A percentile compares a stretch with the other conserved stretches of the same genome.
phyloP scores from a whole-genome alignment of 2,113 vertebrate species.

The Erythrolamprus reginae region DNA sequence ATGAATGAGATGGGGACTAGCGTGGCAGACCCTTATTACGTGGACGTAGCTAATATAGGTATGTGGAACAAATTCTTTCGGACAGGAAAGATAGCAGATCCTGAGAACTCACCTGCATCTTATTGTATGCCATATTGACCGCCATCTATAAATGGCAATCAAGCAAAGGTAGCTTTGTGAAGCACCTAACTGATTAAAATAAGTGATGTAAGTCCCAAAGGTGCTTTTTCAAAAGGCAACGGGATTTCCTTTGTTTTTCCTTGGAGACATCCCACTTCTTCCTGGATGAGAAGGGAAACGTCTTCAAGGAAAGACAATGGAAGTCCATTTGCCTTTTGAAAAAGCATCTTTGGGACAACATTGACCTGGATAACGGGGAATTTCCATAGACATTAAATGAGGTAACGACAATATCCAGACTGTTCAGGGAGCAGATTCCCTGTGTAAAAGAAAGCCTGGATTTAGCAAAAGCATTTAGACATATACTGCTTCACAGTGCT shows the following conservation, averaged over 20 bases:
- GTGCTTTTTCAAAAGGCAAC: neutral
- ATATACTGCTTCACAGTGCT: no score
- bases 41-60: conserved; percentile 89
- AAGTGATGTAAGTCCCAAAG: neutral
- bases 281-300: no score
- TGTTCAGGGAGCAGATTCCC: neutral
- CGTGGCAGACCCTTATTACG: conserved; percentile 73
- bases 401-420: neutral
- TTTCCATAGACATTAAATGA: neutral
- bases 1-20: conserved; percentile 79
- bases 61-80: conserved; percentile 41
- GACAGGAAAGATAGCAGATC: neutral
- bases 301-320: neutral
- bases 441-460: neutral
- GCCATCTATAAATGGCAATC: neutral
- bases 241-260: neutral
- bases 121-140: neutral
- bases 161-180: neutral
- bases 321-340: neutral
- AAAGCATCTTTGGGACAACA: neutral
- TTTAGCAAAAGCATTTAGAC: no score
- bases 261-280: neutral
- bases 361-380: neutral
- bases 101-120: neutral
- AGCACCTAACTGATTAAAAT: neutral